Evolutionary conservation across 2,888 invertebrate species (phyloP), one percentile per base, ranked within the genome.

Genomic region (Melitaea athalia): DNA sequence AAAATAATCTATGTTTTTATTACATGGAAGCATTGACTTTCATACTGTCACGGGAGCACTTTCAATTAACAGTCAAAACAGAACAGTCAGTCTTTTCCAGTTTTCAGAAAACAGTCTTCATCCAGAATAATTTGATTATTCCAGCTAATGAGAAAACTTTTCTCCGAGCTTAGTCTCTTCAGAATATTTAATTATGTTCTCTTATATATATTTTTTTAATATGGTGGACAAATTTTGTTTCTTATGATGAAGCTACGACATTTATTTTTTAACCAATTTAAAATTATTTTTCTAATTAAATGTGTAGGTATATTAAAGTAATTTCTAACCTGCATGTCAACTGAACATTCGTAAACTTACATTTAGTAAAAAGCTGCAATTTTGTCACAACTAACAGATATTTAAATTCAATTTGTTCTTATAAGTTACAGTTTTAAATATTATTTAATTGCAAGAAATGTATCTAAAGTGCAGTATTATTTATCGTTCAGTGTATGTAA

Each of bases 111-210:
- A 24, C 24, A 24, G 24, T 24, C 61, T 66, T 67, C 55, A 70
- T 64, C 63, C 55, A 33, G 63, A 53, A 66, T 67, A 67, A 70
- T 67, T 47, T 49, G 55, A 67, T 67, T 63, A 64, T 50, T 59
- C 45, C 59, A 69, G 62, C 59, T 66, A 70, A 67, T 63, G 70
- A 63, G 66, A 70, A 61, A 67, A 70, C 67, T 70, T 67, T n/a
- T 1, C 31, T 17, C 7, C 33, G 24, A 31, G 14, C 24, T 14
- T 8, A 47, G 31, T 45, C 45, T 60, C 60, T 60, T 8, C 24
- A 31, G 60, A 60, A 60, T 24, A 60, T 60, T 60, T 47, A 45
- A 60, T 60, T 60, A 31, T 47, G 47, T 15, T 47, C 15, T 45
- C 47, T 31, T 47, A 17, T 60, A 57, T 57, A 42, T 42, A 42